These are phyloP conservation scores for Patiria pectinifera DNA, from an alignment of 53 echinoderm and acorn worm species.

Conservation along the genomic window DNA sequence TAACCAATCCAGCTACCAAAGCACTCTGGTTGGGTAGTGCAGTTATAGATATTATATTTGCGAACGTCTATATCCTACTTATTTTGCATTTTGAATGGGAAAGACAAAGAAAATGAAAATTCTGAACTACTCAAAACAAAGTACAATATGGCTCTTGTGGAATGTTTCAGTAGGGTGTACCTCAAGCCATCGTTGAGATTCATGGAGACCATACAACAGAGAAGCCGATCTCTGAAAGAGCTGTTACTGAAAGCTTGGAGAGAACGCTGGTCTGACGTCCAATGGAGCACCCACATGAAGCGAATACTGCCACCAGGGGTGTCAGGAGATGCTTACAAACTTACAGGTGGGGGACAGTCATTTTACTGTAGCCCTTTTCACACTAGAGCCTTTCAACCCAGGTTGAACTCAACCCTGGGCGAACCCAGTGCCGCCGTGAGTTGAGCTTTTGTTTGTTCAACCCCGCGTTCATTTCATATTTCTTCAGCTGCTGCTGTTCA, in stretches of 20 bases:
- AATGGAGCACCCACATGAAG: constrained; percentile 96
- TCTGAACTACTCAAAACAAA: too few relatives aligned
- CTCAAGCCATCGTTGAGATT: background rate
- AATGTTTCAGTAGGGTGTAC: background rate
- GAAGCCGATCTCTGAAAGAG: constrained; percentile 70
- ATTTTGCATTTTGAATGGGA: too few relatives aligned
- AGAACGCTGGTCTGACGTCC: constrained; percentile 91
- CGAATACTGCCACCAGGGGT: constrained; percentile 71
- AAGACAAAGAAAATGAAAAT: too few relatives aligned
- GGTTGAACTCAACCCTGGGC: too few relatives aligned
- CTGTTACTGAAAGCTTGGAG: constrained; percentile 88
- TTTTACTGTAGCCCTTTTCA: background rate
- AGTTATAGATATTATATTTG: too few relatives aligned
- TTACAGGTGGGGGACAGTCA: constrained; percentile 36
- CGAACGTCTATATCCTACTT: too few relatives aligned
- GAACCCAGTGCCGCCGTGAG: background rate
- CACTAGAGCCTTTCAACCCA: too few relatives aligned
- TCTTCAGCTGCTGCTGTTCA: too few relatives aligned
- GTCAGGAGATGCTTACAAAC: constrained; percentile 69
- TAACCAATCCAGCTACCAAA: too few relatives aligned
- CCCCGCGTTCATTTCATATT: too few relatives aligned
- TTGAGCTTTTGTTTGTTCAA: too few relatives aligned
- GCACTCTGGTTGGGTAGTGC: too few relatives aligned
- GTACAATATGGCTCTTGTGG: background rate
- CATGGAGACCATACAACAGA: constrained; percentile 63